Evolutionary conservation across 1,140 invertebrate species (phyloP).

Genomic region (Episyrphus balteatus): DNA sequence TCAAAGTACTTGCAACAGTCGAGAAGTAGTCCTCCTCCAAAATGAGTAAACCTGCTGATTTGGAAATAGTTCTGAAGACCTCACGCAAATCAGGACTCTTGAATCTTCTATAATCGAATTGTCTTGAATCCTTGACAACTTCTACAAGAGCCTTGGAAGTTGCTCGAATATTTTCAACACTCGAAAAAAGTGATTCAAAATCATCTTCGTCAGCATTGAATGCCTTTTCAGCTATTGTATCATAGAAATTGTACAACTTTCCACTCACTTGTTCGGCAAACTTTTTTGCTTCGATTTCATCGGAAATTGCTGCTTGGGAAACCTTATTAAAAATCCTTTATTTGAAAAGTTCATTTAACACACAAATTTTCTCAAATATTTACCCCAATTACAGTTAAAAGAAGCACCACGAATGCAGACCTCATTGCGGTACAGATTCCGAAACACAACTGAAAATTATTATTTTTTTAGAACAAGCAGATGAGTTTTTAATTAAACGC

Average conservation of each 20-base stretch:
- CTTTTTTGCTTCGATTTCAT: neutral
- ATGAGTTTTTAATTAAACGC: no score
- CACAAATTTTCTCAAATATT: no score
- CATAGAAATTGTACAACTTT: neutral
- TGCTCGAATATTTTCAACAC: constrained; percentile 23
- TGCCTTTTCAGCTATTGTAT: neutral
- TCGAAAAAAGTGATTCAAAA: constrained; percentile 25
- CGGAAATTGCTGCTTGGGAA: no score
- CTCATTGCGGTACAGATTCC: no score
- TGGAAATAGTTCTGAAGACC: constrained; percentile 22
- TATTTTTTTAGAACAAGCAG: no score
- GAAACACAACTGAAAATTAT: no score
- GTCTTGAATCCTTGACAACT: constrained; percentile 22
- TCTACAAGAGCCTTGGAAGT: constrained; percentile 28
- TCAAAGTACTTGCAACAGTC: constrained; percentile 24
- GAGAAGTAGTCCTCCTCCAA: constrained; percentile 32
- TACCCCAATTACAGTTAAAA: no score
- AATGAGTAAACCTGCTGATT: constrained; percentile 23
- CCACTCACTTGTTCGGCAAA: neutral
- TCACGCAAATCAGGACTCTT: constrained; percentile 12
- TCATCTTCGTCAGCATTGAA: constrained; percentile 6
- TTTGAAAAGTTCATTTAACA: no score
- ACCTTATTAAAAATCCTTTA: no score
- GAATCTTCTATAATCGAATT: constrained; percentile 14
- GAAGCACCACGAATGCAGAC: no score